Percentiles rank a stretch among this genome's conserved stretches.
Evolutionary conservation across 2,888 invertebrate species (phyloP).

Genomic region (Rhagonycha lutea): DNA sequence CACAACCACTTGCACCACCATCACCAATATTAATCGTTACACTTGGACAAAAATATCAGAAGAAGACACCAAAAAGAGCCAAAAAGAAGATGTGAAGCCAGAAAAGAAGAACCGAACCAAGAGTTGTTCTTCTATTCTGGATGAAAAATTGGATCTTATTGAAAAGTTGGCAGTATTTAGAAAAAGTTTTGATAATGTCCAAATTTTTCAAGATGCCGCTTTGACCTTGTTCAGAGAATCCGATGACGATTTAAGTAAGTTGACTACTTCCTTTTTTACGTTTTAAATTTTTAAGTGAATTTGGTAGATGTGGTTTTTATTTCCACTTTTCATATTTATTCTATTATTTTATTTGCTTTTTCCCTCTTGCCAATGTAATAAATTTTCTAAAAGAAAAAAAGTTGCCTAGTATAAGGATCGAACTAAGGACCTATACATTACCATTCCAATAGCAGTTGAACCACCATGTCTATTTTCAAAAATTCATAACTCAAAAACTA

Average conservation of each 20-base stretch:
- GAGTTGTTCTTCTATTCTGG: conserved; percentile 53
- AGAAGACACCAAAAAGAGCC: conserved; percentile 34
- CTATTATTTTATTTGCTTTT: too few relatives aligned
- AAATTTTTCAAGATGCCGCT: conserved; percentile 46
- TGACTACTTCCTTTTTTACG: neutral
- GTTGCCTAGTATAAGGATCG: too few relatives aligned
- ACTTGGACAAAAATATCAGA: conserved; percentile 49
- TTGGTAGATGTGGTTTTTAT: neutral
- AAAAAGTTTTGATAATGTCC: conserved; percentile 52
- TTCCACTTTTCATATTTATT: neutral
- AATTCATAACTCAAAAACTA: too few relatives aligned
- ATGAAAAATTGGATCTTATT: conserved; percentile 50
- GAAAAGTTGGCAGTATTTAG: conserved; percentile 54
- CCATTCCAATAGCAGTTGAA: too few relatives aligned
- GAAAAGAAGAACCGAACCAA: conserved; percentile 51
- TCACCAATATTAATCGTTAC: conserved; percentile 48
- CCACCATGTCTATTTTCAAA: too few relatives aligned
- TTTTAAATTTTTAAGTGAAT: conserved; percentile 8
- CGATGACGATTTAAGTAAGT: neutral
- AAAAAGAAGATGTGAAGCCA: conserved; percentile 25
- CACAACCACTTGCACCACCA: conserved; percentile 47
- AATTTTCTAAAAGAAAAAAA: too few relatives aligned
- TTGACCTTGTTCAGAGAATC: conserved; percentile 26
- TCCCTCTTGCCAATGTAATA: too few relatives aligned
- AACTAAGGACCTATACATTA: too few relatives aligned